Base-by-base conservation (phyloP, 1,140 invertebrate species). In the Diplogasteroides magnus region DNA sequence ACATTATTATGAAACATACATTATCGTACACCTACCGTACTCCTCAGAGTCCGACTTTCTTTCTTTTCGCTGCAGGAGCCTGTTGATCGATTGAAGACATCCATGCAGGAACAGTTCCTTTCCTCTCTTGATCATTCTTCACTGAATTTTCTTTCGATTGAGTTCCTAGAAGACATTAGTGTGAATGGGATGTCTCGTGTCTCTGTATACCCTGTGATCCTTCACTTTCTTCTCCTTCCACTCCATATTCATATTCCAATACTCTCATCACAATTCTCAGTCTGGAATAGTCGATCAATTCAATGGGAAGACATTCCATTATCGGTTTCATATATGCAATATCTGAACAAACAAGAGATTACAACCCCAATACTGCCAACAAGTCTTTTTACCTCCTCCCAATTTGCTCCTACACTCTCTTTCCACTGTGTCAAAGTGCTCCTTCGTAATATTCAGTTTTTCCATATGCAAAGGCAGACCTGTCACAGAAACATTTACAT, bases 241-340 rank as follows among this genome's bases (percentile, higher is more conserved):
- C 67, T 56, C 72, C 72, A 61, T 73, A 74, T 56, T 74, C 73
- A 63, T 66, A 74, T 48, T 74, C 72, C 28, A 74, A 32, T 31
- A 74, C 74, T 19, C 71, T 59, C 31, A 74, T 26, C 13, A 74
- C 64, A 25, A 75, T 57, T 56, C 55, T 56, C 37, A 74, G 26
- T 26, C 60, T 71, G 29, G 74, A 31, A 29, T 74, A 74, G 26
- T 55, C 55, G 26, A 74, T 27, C 2, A 61, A 13, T 6, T 29
- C 57, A n/a, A 32, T 56, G n/a, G 72, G 62, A 26, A 74, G 61
- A 15, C 58, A 27, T 56, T 74, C 72, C 72, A 74, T 74, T 26
- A 74, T 74, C 48, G 72, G 63, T 25, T 65, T 70, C 32, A 73
- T 0, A 15, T 71, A 63, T 23, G 62, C 48, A 6, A 74, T 68